Evolutionary conservation across 2,113 vertebrate species (phyloP).

Genomic region (Xenopus laevis): DNA sequence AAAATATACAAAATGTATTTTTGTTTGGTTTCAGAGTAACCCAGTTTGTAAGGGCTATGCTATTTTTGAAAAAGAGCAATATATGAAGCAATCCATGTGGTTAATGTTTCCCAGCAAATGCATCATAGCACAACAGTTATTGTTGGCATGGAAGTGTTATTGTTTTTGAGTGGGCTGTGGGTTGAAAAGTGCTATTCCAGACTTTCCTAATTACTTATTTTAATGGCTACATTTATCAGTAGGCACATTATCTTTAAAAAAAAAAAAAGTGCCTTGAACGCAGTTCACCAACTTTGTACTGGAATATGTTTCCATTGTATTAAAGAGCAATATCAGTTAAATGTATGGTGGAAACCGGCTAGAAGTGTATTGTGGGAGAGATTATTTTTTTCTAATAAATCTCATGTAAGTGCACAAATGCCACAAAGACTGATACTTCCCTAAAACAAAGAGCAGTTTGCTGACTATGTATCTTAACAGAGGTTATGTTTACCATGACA

Average conservation of each 20-base stretch:
- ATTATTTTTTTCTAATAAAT: constrained; percentile 43
- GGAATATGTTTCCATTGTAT: constrained; percentile 51
- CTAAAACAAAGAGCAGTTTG: constrained; percentile 51
- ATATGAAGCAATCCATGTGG: background rate
- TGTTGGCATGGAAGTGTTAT: background rate
- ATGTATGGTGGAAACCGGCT: constrained; percentile 48
- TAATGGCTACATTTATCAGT: constrained; percentile 26
- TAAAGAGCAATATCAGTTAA: constrained; percentile 61
- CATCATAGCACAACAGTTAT: constrained; percentile 5
- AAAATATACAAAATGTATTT: background rate
- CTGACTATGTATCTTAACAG: constrained; percentile 50
- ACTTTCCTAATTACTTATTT: constrained; percentile 2
- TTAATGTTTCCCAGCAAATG: constrained; percentile 8
- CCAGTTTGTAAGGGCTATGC: background rate
- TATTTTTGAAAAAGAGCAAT: constrained; percentile 3
- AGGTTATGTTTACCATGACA: constrained; percentile 52
- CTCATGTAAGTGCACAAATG: constrained; percentile 43
- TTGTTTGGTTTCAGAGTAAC: no score
- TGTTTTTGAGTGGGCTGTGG: background rate
- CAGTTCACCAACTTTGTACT: constrained; percentile 10
- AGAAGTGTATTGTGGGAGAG: constrained; percentile 43
- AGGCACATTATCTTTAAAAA: constrained; percentile 12
- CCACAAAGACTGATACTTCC: constrained; percentile 50
- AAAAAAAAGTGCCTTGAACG: constrained; percentile 6
- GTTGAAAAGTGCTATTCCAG: constrained; percentile 51